phyloP scores from a whole-genome alignment of 2,888 invertebrate species.

The Eupithecia exiguata region DNA sequence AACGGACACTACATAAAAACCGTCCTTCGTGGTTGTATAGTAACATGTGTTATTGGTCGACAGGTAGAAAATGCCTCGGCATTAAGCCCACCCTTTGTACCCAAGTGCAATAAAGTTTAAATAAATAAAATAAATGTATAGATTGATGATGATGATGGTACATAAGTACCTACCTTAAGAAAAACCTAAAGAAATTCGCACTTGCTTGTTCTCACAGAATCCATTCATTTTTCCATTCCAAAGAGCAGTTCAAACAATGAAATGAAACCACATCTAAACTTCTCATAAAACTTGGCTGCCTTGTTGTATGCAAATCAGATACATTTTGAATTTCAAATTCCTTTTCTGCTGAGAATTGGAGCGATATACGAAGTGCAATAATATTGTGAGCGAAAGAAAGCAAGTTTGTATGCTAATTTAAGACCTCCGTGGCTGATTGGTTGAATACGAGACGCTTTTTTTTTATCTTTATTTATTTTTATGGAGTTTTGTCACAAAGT shows the following conservation, averaged over 20 bases:
- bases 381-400: constrained; percentile 9
- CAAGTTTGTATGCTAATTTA: constrained; percentile 2
- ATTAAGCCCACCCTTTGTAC: too few species aligned
- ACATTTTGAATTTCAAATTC: constrained; percentile 37
- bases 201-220: constrained; percentile 4
- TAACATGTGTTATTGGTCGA: too few species aligned
- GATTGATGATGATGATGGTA: neutral
- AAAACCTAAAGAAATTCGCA: too few species aligned
- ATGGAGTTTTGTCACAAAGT: too few species aligned
- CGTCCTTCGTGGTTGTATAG: too few species aligned
- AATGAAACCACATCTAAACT: constrained; percentile 33
- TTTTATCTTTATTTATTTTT: too few species aligned
- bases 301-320: constrained; percentile 34
- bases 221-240: constrained; percentile 24
- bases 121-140: too few species aligned
- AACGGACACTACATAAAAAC: too few species aligned
- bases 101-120: too few species aligned
- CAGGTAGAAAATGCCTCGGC: too few species aligned
- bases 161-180: neutral
- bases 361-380: constrained; percentile 23
- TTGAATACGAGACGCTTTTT: constrained; percentile 1
- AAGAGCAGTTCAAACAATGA: constrained; percentile 29
- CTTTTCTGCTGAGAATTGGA: constrained; percentile 27
- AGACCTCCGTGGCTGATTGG: neutral
- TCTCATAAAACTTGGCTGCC: constrained; percentile 31